Evolutionary conservation across 2,888 invertebrate genomes (phyloP), one percentile per base, ranked within the genome.

Genomic region (Spodoptera littoralis): DNA sequence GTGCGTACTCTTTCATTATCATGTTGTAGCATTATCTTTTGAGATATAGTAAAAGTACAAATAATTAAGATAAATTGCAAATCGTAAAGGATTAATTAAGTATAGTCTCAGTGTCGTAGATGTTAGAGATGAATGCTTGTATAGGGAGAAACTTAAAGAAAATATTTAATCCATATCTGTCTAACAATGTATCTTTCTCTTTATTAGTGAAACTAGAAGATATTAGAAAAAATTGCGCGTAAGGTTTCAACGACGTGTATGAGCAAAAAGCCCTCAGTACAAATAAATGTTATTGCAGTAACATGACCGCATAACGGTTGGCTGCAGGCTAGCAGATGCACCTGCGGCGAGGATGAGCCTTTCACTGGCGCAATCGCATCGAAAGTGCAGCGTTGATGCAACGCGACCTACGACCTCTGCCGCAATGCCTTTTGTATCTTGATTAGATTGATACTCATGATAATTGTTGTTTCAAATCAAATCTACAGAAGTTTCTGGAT

Each of bases 341-440:
- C 86, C 86, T 87, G 86, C 80, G 84, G 27, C 53, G 74, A 88
- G 79, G 92, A 93, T 91, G 90, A 82, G 84, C 93, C 94, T 94
- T 94, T 94, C 94, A 93, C 94, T 92, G 81, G 87, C 80, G 84
- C 86, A 77, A 80, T 86, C 80, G 85, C 87, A 76, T 93, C 88
- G 94, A 94, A 93, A 93, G 94, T 93, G 93, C 93, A 92, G 84
- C 80, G 83, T 84, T 92, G 91, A 92, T 88, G 93, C 90, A 93
- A 93, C 83, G 60, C 78, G 88, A 92, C 90, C 92, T 84, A 60
- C 84, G 90, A 91, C 90, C 92, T 87, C 81, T 66, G 73, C 67
- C 50, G 70, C 73, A 79, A 75, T 72, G 69, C 66, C 73, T 75
- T 74, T 76, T 77, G 70, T 80, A 75, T 78, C 82, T 69, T 69